Percentiles rank a stretch among this genome's conserved stretches.
Evolutionary conservation across 2,888 invertebrate genomes (phyloP).

Genomic region (Zaprionus obscuricornis): DNA sequence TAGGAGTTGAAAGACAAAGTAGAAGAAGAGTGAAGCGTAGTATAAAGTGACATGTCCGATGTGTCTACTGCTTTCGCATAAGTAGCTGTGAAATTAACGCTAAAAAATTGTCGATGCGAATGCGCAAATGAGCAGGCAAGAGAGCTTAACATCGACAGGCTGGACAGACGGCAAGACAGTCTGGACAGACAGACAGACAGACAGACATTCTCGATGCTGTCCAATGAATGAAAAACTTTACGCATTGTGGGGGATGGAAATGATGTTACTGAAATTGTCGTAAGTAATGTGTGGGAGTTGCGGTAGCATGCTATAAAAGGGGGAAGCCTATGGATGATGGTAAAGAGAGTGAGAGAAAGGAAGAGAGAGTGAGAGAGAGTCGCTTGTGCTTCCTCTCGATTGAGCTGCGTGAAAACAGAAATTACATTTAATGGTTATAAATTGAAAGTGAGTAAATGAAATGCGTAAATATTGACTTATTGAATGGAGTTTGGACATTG

Average conservation of each 20-base stretch:
- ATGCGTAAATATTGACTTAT: constrained; percentile 77
- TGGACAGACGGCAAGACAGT: background rate
- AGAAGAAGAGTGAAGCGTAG: background rate
- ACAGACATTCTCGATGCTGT: no score
- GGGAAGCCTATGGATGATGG: no score
- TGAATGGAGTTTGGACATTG: no score
- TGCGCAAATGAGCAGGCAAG: constrained; percentile 52
- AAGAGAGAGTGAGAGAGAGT: background rate
- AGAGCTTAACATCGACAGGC: constrained; percentile 13
- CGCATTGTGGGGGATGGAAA: no score
- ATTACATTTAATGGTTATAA: constrained; percentile 75
- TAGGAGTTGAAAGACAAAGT: background rate
- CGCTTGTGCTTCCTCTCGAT: constrained; percentile 38
- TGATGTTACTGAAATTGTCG: no score
- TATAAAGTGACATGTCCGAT: constrained; percentile 8
- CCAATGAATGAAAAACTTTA: no score
- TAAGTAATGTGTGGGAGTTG: no score
- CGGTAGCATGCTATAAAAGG: no score
- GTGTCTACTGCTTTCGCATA: constrained; percentile 59
- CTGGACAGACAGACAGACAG: no score
- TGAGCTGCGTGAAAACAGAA: constrained; percentile 46
- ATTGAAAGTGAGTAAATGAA: constrained; percentile 76
- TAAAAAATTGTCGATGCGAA: constrained; percentile 54
- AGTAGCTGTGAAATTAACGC: constrained; percentile 75
- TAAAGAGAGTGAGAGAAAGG: background rate